Conservation (phyloP, 1,140 invertebrate species). For the Marisa cornuarietis region DNA sequence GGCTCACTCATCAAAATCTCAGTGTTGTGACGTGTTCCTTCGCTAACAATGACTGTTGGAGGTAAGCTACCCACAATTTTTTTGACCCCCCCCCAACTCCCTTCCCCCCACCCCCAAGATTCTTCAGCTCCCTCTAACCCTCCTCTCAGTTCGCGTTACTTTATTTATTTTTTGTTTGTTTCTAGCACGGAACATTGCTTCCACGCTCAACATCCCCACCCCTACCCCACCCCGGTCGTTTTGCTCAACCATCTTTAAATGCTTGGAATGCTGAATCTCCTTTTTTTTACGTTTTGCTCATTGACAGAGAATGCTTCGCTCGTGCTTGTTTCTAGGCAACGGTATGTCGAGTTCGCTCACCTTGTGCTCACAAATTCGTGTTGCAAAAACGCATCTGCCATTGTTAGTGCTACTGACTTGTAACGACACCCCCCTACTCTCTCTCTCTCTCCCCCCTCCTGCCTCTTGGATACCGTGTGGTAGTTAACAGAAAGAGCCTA, state of each 20-base stretch:
- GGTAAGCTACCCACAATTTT: constrained; percentile 10
- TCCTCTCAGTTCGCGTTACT: background rate
- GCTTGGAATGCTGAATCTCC: background rate
- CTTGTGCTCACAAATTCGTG: no score
- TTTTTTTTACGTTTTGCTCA: no score
- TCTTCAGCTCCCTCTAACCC: background rate
- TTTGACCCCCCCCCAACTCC: background rate
- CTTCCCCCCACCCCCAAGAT: background rate
- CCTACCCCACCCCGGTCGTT: background rate
- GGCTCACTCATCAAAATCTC: background rate
- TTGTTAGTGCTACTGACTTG: no score
- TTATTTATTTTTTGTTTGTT: constrained; percentile 7
- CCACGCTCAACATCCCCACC: background rate
- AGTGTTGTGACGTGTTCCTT: constrained; percentile 15
- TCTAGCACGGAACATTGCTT: no score
- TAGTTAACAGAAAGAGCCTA: no score
- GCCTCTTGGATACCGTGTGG: no score
- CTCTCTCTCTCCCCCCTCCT: no score
- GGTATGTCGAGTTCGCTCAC: no score
- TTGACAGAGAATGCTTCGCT: no score
- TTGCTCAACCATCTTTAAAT: background rate
- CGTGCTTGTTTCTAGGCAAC: no score
- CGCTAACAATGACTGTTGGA: constrained; percentile 15
- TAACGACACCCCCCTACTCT: no score
- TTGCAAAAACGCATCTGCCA: no score